Evolutionary conservation across 2,113 vertebrate species (phyloP).

Genomic region (Rissa tridactyla): DNA sequence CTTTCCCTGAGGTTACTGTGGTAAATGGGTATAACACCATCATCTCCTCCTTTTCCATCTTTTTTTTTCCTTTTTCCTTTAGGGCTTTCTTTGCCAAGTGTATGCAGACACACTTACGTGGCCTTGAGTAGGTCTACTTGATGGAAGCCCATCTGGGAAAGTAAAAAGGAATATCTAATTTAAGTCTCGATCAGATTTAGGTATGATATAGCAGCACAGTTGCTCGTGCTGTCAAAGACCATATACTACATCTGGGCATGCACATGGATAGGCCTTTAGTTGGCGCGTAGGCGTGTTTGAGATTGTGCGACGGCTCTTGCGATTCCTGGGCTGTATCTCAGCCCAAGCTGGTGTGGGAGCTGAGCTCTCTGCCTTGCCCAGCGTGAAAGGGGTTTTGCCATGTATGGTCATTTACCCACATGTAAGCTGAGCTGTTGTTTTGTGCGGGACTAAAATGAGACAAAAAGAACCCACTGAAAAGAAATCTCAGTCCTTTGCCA

Average conservation of each 20-base stretch:
- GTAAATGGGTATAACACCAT: neutral
- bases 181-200: neutral
- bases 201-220: neutral
- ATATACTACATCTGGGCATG: neutral
- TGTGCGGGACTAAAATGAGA: neutral
- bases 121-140: neutral
- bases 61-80: neutral
- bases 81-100: neutral
- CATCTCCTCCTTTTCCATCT: neutral
- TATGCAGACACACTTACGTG: neutral
- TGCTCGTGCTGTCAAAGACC: neutral
- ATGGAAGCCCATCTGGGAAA: neutral
- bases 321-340: rapidly evolving
- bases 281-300: neutral
- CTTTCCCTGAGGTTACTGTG: neutral
- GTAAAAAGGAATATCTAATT: neutral
- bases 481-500: neutral
- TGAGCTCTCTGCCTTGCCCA: neutral
- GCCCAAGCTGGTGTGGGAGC: neutral
- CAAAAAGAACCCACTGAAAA: neutral
- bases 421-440: neutral
- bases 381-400: neutral
- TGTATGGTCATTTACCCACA: neutral
- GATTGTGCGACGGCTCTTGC: rapidly evolving
- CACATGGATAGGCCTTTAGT: neutral